phyloP scores from a whole-genome alignment of 2,888 invertebrate genomes.

The Biston stratarius region DNA sequence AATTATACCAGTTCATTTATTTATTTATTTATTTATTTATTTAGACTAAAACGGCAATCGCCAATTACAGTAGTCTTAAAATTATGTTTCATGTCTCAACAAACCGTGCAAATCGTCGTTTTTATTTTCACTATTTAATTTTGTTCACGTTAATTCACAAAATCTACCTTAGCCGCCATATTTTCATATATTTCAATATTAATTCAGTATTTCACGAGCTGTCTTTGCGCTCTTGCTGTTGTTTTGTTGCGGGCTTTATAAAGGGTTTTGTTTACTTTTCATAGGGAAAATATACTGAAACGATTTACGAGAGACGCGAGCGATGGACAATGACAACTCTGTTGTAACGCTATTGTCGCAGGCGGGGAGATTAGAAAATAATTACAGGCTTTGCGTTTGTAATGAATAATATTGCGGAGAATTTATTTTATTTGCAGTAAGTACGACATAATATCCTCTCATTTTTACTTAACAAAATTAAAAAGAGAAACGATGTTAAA shows the following conservation, averaged over 20 bases:
- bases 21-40: no score
- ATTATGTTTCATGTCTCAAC: no score
- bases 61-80: no score
- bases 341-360: conserved; percentile 15
- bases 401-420: not conserved
- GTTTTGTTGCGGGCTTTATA: conserved; percentile 33
- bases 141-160: no score
- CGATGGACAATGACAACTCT: conserved; percentile 26
- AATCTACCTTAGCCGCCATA: conserved; percentile 21
- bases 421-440: not conserved
- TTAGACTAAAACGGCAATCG: no score
- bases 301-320: conserved; percentile 18
- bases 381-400: conserved; percentile 3
- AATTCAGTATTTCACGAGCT: conserved; percentile 36
- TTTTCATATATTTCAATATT: conserved; percentile 24
- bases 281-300: conserved; percentile 32
- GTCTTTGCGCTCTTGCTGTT: conserved; percentile 29
- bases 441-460: not conserved
- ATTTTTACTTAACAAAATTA: no score
- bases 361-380: conserved; percentile 12
- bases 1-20: no score
- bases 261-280: conserved; percentile 34
- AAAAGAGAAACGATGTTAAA: no score
- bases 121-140: no score
- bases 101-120: no score